A percentile compares a stretch with the other conserved stretches of the same genome.
These are phyloP conservation scores for Poeciliopsis turrubarensis DNA, from an alignment of 2,113 vertebrate species.

Conservation along the genomic window DNA sequence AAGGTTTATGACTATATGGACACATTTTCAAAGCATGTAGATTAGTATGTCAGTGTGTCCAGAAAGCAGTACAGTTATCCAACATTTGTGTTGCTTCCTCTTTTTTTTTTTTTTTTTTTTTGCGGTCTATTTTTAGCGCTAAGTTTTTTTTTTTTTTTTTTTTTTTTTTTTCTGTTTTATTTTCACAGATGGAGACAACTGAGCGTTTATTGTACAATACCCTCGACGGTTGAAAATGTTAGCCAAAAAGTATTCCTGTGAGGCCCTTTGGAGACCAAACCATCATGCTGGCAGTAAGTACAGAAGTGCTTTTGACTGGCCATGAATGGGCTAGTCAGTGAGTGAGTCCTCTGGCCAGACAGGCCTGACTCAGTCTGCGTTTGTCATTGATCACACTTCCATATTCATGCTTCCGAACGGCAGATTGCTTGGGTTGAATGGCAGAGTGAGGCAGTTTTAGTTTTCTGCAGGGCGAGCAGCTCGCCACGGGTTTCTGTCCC, in stretches of 20 bases:
- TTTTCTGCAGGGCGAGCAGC: slow-evolving; percentile 32
- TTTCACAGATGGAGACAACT: slow-evolving; percentile 36
- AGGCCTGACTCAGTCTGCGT: slow-evolving; percentile 18
- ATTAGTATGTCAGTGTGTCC: neutral
- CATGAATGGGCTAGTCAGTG: slow-evolving; percentile 45
- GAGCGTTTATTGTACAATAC: slow-evolving; percentile 11
- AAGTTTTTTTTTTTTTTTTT: neutral
- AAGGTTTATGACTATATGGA: neutral
- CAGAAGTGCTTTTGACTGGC: slow-evolving; percentile 71
- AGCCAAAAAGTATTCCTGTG: slow-evolving; percentile 13
- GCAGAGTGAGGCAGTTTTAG: slow-evolving; percentile 10
- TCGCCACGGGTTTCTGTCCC: slow-evolving; percentile 14
- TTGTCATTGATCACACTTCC: slow-evolving; percentile 2
- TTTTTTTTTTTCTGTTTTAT: slow-evolving; percentile 1
- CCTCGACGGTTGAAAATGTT: slow-evolving; percentile 3
- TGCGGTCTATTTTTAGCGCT: slow-evolving; percentile 6
- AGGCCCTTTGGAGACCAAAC: neutral
- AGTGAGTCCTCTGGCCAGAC: slow-evolving; percentile 16
- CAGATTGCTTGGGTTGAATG: slow-evolving; percentile 9
- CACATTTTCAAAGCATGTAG: neutral
- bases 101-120: neutral
- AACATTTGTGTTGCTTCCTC: neutral
- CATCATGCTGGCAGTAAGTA: slow-evolving; percentile 27
- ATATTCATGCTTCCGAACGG: slow-evolving; percentile 20
- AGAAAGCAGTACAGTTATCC: neutral